Percentiles rank a stretch among this genome's conserved stretches.
phyloP scores from a whole-genome alignment of 2,113 vertebrate species.

The Pelvicachromis taeniatus region DNA sequence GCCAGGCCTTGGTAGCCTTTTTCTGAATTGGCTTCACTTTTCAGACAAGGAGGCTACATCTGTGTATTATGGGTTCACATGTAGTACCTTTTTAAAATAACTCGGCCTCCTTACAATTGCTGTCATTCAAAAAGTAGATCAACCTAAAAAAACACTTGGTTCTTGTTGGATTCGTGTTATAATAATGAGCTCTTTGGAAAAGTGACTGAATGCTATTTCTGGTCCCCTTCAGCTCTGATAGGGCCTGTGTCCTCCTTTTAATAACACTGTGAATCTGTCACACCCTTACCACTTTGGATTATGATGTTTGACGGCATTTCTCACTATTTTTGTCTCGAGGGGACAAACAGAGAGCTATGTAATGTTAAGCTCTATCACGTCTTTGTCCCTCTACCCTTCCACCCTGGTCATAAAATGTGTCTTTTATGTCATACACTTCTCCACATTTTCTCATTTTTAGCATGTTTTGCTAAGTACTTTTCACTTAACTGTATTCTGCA shows the following conservation, averaged over 20 bases:
- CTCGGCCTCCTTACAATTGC: not conserved
- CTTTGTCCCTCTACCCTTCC: not conserved
- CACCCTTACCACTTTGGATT: not conserved
- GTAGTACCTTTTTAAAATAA: not conserved
- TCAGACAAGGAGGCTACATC: not conserved
- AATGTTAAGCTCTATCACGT: no score
- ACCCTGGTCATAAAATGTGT: no score
- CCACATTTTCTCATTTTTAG: no score
- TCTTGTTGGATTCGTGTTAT: not conserved
- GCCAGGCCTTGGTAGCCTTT: not conserved
- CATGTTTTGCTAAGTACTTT: not conserved
- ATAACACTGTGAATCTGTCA: not conserved
- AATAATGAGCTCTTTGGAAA: not conserved
- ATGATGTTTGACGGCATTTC: not conserved
- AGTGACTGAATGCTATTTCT: not conserved
- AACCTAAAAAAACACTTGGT: not conserved
- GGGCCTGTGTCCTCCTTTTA: not conserved
- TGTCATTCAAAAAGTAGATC: not conserved
- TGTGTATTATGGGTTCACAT: not conserved
- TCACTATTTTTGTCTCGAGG: not conserved
- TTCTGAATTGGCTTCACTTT: not conserved
- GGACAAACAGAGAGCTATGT: not conserved
- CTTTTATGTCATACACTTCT: no score
- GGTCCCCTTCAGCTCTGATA: not conserved
- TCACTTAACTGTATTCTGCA: not conserved